Evolutionary conservation across 1,140 invertebrate species (phyloP).

Genomic region (Diabrotica undecimpunctata): DNA sequence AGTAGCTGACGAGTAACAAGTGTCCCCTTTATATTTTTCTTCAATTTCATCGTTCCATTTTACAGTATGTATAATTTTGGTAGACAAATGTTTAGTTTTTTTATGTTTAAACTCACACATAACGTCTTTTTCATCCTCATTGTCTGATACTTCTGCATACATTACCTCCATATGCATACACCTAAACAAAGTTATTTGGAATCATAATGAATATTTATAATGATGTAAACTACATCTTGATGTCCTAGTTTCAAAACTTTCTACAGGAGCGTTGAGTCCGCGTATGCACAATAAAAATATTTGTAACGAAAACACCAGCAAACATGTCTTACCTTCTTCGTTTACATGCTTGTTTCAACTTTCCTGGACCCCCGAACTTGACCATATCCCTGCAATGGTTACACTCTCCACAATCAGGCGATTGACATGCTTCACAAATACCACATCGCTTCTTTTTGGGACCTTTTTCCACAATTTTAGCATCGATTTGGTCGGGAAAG

Average conservation of each 20-base stretch:
- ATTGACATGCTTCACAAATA: constrained; percentile 86
- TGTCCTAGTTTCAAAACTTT: too few species aligned
- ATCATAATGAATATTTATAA: too few species aligned
- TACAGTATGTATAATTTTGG: constrained; percentile 49
- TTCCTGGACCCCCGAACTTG: constrained; percentile 88
- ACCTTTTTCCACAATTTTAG: constrained; percentile 47
- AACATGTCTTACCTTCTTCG: constrained; percentile 37
- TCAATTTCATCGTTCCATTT: constrained; percentile 34
- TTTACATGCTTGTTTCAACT: constrained; percentile 75
- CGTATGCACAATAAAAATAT: too few species aligned
- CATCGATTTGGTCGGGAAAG: constrained; percentile 72
- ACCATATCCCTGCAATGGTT: constrained; percentile 93
- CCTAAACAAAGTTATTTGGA: constrained; percentile 32
- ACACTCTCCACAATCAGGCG: constrained; percentile 88
- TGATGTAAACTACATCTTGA: too few species aligned
- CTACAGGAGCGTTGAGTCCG: too few species aligned
- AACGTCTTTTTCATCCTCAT: constrained; percentile 57
- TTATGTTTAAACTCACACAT: constrained; percentile 24
- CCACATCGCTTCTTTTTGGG: constrained; percentile 69
- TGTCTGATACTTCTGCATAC: constrained; percentile 62
- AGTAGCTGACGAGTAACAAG: constrained; percentile 27
- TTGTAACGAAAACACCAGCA: too few species aligned
- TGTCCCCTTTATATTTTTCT: constrained; percentile 21
- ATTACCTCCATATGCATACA: constrained; percentile 78
- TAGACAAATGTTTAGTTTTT: constrained; percentile 42